Percentiles rank a stretch among this genome's conserved stretches.
Conservation (phyloP, 2,888 invertebrate species). For the Apotomis betuletana region DNA sequence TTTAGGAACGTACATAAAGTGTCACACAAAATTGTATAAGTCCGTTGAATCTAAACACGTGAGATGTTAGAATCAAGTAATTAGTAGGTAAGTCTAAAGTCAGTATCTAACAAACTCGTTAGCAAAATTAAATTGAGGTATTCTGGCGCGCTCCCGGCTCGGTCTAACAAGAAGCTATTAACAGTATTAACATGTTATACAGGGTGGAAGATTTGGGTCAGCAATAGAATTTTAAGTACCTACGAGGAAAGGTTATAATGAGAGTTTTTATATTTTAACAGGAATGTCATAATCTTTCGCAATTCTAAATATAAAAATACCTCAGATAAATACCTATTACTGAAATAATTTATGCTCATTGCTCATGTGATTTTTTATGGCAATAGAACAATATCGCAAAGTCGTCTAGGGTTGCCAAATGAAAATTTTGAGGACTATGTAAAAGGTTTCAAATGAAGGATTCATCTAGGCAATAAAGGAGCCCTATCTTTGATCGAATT, state of each 20-base stretch:
- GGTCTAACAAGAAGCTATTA: background rate
- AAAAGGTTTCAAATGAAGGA: too few species aligned
- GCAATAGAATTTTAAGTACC: too few species aligned
- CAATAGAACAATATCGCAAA: background rate
- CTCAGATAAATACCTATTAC: conserved; percentile 7
- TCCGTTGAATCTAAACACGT: background rate
- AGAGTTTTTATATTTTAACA: conserved; percentile 7
- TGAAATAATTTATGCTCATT: conserved; percentile 1
- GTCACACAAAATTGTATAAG: background rate
- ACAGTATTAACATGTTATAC: background rate
- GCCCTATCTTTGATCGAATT: too few species aligned
- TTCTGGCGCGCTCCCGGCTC: background rate
- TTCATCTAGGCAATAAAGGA: too few species aligned
- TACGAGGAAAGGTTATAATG: too few species aligned
- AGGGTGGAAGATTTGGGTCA: too few species aligned
- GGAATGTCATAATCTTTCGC: conserved; percentile 10
- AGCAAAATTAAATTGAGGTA: conserved; percentile 2
- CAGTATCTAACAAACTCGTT: conserved; percentile 3
- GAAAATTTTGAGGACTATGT: too few species aligned
- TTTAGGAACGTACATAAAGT: background rate
- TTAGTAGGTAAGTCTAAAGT: background rate
- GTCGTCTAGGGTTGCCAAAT: too few species aligned
- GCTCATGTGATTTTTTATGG: conserved; percentile 6
- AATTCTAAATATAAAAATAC: conserved; percentile 8
- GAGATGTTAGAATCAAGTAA: conserved; percentile 5